Evolutionary conservation across 2,888 invertebrate species (phyloP).

Genomic region (Schizotus pectinicornis): DNA sequence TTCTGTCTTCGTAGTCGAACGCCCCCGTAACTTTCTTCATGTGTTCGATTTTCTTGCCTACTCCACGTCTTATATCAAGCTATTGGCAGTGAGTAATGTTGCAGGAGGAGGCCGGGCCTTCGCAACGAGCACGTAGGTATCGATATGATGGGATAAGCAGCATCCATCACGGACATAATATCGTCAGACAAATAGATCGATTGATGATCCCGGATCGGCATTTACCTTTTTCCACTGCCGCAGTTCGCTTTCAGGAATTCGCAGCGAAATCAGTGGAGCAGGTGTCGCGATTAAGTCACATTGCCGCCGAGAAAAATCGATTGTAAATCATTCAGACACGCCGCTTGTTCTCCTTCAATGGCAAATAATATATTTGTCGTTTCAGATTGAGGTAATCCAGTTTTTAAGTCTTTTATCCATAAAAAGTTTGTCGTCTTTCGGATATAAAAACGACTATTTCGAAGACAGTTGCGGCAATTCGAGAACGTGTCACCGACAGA

Average conservation of each 20-base stretch:
- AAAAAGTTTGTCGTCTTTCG: slow-evolving; percentile 31
- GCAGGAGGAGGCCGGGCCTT: slow-evolving; percentile 28
- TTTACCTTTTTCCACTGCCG: too few species aligned
- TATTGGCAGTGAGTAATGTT: slow-evolving; percentile 47
- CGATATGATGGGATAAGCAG: slow-evolving; percentile 24
- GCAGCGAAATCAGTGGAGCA: too few species aligned
- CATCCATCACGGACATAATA: slow-evolving; percentile 36
- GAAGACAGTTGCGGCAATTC: slow-evolving; percentile 38
- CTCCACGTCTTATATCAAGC: slow-evolving; percentile 32
- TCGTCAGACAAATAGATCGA: slow-evolving; percentile 35
- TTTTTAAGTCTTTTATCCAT: slow-evolving; percentile 32
- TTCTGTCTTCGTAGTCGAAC: slow-evolving; percentile 45
- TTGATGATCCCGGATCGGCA: slow-evolving; percentile 10
- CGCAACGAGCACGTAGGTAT: slow-evolving; percentile 27
- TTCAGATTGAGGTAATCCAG: slow-evolving; percentile 35
- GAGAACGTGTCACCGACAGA: slow-evolving; percentile 41
- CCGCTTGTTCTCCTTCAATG: neutral
- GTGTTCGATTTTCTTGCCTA: slow-evolving; percentile 45
- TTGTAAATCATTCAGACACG: slow-evolving; percentile 10
- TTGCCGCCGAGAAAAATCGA: neutral
- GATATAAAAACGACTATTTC: slow-evolving; percentile 34
- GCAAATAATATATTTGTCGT: slow-evolving; percentile 23
- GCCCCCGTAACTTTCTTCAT: slow-evolving; percentile 43
- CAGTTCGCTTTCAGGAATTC: too few species aligned
- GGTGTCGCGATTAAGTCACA: too few species aligned